Conservation (phyloP, 2,797 vertebrate genomes). For the Myotis planiceps region DNA sequence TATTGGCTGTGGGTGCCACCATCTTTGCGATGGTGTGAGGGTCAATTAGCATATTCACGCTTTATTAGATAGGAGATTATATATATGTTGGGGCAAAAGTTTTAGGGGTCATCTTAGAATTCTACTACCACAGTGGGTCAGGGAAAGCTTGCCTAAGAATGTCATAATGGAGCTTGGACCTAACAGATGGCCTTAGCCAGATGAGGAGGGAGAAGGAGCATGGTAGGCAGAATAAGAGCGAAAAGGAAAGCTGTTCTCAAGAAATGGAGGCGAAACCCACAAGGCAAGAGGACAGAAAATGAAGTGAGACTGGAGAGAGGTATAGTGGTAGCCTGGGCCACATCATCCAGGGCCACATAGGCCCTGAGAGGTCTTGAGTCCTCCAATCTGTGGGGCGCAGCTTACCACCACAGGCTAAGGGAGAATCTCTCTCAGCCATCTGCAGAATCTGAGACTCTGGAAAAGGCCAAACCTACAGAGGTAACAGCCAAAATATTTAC, state of each 20-base stretch:
- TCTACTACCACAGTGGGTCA: neutral
- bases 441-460: neutral
- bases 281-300: neutral
- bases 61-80: too few relatives aligned
- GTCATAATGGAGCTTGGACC: neutral
- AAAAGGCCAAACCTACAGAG: neutral
- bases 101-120: neutral
- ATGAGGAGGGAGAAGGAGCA: neutral
- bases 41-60: too few relatives aligned
- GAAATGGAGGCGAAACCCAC: neutral
- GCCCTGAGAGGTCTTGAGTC: neutral
- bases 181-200: neutral
- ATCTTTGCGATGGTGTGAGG: too few relatives aligned
- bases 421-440: neutral
- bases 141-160: neutral
- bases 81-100: neutral
- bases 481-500: neutral
- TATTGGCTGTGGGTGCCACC: too few relatives aligned
- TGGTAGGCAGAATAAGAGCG: neutral
- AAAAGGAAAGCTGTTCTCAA: neutral
- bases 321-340: too few relatives aligned
- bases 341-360: neutral
- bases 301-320: neutral
- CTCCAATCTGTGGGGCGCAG: accelerated
- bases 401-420: neutral